Percentiles rank a stretch among this genome's conserved stretches.
Conservation (phyloP, 2,113 vertebrate genomes). For the Sylvilagus bachmani region DNA sequence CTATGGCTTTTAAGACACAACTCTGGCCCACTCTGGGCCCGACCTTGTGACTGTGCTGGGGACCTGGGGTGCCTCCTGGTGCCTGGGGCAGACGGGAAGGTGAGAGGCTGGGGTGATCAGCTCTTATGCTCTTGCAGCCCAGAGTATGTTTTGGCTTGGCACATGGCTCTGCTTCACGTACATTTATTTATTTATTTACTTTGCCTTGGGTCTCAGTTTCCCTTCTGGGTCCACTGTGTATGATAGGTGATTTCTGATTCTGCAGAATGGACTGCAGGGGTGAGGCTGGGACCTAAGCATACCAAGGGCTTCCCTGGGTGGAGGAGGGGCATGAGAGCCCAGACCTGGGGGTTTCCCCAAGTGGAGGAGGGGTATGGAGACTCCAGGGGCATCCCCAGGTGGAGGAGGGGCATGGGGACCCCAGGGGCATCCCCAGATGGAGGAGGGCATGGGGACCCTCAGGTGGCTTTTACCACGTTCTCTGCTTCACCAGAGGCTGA, state of each 20-base stretch:
- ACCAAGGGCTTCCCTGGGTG: neutral
- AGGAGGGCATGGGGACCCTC: neutral
- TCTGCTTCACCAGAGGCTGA: neutral
- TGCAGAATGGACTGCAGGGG: neutral
- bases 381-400: neutral
- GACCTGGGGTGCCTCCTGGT: neutral
- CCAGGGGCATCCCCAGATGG: neutral
- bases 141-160: neutral
- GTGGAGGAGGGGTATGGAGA: neutral
- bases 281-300: neutral
- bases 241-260: neutral
- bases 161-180: neutral
- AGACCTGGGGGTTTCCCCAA: neutral
- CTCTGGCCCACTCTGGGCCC: neutral
- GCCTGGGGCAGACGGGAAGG: neutral
- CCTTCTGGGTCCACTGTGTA: neutral
- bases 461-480: neutral
- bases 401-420: neutral
- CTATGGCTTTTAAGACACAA: conserved; percentile 4
- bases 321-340: neutral
- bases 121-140: neutral
- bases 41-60: neutral
- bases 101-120: neutral
- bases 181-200: neutral
- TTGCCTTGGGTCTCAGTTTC: neutral